Conservation (phyloP, 2,113 vertebrate species). For the Petrocephalus zakoni region DNA sequence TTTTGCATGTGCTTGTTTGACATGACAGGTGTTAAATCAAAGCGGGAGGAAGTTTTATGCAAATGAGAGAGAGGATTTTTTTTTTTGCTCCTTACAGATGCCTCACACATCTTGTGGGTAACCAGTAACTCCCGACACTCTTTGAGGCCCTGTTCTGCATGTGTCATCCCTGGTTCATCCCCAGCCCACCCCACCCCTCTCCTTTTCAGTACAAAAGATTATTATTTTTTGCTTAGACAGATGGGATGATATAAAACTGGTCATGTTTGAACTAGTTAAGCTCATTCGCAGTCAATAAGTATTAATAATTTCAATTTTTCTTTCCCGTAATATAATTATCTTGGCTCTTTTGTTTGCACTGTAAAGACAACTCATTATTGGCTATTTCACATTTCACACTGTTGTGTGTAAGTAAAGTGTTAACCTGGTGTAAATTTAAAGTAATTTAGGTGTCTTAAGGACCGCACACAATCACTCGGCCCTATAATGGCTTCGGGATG, state of each 20-base stretch:
- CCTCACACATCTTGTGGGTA: conserved; percentile 32
- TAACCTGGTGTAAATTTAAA: conserved; percentile 8
- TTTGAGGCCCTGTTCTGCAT: background rate
- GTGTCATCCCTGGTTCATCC: background rate
- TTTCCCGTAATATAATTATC: background rate
- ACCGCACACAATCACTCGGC: conserved; percentile 39
- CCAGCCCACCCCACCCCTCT: background rate
- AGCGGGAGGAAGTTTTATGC: conserved; percentile 37
- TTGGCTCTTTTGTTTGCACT: background rate
- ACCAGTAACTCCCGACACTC: conserved; percentile 19
- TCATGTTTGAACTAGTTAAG: background rate
- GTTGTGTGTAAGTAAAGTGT: background rate
- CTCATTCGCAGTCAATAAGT: background rate
- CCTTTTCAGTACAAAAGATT: background rate
- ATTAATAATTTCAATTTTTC: background rate
- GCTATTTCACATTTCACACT: background rate
- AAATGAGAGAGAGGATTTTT: conserved; percentile 35
- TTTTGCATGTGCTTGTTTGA: conserved; percentile 41
- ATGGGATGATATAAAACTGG: background rate
- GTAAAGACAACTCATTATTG: background rate
- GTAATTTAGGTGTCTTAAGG: conserved; percentile 24
- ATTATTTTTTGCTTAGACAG: background rate
- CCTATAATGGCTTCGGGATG: conserved; percentile 52
- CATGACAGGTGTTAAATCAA: conserved; percentile 48
- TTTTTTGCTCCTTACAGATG: conserved; percentile 39